Evolutionary conservation across 2,797 vertebrate species (phyloP).

Genomic region (Pyrocephalus nanus): DNA sequence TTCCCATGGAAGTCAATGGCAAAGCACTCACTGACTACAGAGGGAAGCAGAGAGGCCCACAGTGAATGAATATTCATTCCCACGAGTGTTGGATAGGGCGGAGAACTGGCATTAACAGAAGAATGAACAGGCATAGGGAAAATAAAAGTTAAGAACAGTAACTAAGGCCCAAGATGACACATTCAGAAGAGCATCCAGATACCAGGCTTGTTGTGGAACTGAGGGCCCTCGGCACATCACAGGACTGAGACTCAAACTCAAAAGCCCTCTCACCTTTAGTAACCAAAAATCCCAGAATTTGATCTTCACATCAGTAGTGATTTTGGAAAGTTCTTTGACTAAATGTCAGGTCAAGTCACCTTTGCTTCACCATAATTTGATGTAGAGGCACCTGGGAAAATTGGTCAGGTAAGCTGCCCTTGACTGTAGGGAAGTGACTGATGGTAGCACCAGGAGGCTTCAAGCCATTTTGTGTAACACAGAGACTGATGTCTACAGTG

Average conservation of each 20-base stretch:
- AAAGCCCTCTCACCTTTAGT: not conserved
- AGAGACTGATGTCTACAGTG: not conserved
- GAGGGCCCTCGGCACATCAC: not conserved
- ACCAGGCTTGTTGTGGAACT: not conserved
- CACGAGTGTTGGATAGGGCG: not conserved
- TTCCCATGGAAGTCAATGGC: slow-evolving; percentile 5
- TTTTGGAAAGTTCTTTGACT: not conserved
- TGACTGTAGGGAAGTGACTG: not conserved
- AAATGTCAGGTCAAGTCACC: not conserved
- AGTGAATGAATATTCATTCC: slow-evolving; percentile 28
- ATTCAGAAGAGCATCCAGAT: not conserved
- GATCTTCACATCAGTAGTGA: not conserved
- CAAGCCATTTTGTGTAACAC: not conserved
- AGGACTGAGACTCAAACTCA: not conserved
- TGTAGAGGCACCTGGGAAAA: not conserved
- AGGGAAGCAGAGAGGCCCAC: not conserved
- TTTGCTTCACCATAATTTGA: not conserved
- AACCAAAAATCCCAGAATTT: not conserved
- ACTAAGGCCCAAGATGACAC: slow-evolving; percentile 3
- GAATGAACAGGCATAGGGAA: not conserved
- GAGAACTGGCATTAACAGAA: not conserved
- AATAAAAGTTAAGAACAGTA: not conserved
- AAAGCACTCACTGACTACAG: not conserved
- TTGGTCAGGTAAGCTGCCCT: not conserved
- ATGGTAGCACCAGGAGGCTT: not conserved